Conservation (phyloP, 2,888 invertebrate species). For the Cosmopolites sordidus region DNA sequence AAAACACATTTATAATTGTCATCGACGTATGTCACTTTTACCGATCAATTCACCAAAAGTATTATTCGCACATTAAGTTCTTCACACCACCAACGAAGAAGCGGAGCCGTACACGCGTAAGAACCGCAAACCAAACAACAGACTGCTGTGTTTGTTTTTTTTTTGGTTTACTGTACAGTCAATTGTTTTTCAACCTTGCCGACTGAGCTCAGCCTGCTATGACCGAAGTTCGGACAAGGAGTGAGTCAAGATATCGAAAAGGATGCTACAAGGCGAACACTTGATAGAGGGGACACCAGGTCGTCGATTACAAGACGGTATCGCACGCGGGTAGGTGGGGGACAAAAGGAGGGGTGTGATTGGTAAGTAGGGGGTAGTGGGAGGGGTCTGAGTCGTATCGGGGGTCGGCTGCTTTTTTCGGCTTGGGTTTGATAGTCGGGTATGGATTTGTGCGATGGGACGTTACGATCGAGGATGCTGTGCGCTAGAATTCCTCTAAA, state of each 20-base stretch:
- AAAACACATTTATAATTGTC: no score
- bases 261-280: slow-evolving; percentile 17
- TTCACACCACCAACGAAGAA: no score
- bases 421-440: neutral
- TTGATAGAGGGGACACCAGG: slow-evolving; percentile 20
- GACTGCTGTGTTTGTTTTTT: slow-evolving; percentile 3
- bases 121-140: slow-evolving; percentile 7
- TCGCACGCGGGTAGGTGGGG: slow-evolving; percentile 10
- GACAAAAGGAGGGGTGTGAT: slow-evolving; percentile 13
- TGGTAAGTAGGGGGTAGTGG: slow-evolving; percentile 14
- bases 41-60: no score
- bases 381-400: slow-evolving; percentile 10
- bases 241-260: slow-evolving; percentile 37
- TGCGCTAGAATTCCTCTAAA: no score
- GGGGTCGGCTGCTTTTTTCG: neutral
- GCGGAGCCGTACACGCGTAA: no score
- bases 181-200: slow-evolving; percentile 13
- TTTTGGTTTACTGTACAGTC: slow-evolving; percentile 4
- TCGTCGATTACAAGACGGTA: slow-evolving; percentile 12
- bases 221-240: slow-evolving; percentile 40
- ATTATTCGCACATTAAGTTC: no score
- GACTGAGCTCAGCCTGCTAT: slow-evolving; percentile 10
- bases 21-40: no score
- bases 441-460: no score
- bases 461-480: no score